Base-by-base conservation (phyloP, 1,140 invertebrate genomes). In the Drosophila ohnishii region DNA sequence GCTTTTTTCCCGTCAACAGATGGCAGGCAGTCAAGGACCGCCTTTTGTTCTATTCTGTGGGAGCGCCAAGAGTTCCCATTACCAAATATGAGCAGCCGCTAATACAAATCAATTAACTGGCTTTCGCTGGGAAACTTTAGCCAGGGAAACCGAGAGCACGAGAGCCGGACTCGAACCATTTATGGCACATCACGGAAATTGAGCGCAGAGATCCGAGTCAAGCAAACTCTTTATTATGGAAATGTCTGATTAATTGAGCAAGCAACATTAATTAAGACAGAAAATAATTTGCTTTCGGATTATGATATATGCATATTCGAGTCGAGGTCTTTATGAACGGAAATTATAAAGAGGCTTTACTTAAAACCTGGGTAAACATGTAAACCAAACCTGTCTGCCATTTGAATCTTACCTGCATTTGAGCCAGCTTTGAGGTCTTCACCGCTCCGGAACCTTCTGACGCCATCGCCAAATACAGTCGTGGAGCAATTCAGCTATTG, bases 341-440 rank as follows among this genome's bases (percentile, higher is more conserved):
- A 37, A 55, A 37, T 25, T n/a, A 53, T 6, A 35, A 35, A 35
- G 32, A 22, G 32, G 28, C 28, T 53, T 35, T 4, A 53, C 32
- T 53, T 37, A 37, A 55, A 55, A 34, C 51, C 51, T 55, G 51
- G 51, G 13, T 37, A 55, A 55, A 37, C 51, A 55, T 55, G 51
- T 55, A 55, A 55, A 6, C 34, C 34, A 55, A 55, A 55, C 51
- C 34, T 10, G 50, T 22, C 32, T 22, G 34, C 19, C n/a, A 19
- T 19, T 45, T 25, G 19, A 59, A 59, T 81, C 91, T 92, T 86
- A 94, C 93, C 92, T 94, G 93, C 93, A 94, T 94, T 73, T 93
- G 92, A 48, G 92, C 91, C 74, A 94, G 92, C 90, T 91, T 92
- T 63, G 93, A 94, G 50, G 39, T 75, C 44, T 88, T 89, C 57